phyloP scores from a whole-genome alignment of 2,797 vertebrate genomes.

The Gambusia yucatana region DNA sequence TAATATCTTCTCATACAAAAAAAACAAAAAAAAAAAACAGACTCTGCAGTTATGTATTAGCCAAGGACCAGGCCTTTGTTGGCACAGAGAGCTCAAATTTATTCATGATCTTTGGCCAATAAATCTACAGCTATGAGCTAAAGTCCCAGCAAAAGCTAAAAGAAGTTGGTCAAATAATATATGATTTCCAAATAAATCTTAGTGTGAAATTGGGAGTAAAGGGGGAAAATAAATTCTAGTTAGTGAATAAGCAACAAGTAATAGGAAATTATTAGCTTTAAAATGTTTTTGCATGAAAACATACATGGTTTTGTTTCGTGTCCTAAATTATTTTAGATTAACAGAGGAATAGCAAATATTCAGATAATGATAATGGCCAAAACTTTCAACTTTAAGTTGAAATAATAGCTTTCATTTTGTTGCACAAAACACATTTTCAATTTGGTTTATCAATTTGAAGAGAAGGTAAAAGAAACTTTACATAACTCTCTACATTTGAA shows the following conservation, averaged over 20 bases:
- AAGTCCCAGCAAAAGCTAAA: conserved; percentile 19
- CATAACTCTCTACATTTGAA: neutral
- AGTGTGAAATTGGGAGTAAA: neutral
- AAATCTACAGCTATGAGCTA: conserved; percentile 39
- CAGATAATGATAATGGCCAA: neutral
- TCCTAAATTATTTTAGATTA: neutral
- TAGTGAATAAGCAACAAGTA: neutral
- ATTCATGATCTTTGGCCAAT: conserved; percentile 44
- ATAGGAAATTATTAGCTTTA: neutral
- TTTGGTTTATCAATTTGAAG: neutral
- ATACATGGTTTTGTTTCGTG: neutral
- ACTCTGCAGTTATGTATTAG: conserved; percentile 65
- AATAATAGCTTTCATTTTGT: neutral
- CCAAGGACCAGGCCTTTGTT: conserved; percentile 39
- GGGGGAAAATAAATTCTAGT: neutral
- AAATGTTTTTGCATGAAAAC: neutral
- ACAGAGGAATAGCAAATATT: neutral
- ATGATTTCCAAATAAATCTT: conserved; percentile 5
- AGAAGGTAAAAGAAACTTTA: neutral
- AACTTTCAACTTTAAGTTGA: neutral
- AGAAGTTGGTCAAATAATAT: neutral
- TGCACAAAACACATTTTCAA: neutral
- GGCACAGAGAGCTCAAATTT: conserved; percentile 56
- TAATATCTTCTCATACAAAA: conserved; percentile 76
- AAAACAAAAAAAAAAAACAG: conserved; percentile 63